Conservation (phyloP, 2,888 invertebrate species). For the Pasiphila rectangulata region DNA sequence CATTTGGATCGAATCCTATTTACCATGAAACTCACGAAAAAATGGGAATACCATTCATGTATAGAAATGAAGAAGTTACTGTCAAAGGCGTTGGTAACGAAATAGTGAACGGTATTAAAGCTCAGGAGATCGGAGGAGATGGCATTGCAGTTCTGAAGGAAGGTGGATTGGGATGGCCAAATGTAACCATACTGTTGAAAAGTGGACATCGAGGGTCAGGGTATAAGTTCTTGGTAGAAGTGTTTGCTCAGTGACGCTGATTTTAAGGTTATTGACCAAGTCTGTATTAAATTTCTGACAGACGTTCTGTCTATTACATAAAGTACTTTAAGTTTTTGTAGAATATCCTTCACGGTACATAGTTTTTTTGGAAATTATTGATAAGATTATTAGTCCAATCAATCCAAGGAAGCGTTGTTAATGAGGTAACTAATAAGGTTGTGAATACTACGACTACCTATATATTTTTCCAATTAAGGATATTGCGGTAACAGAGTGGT, state of each 20-base stretch:
- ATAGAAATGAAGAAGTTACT: constrained; percentile 31
- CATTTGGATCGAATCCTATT: constrained; percentile 29
- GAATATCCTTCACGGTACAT: too few species aligned
- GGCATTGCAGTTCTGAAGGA: constrained; percentile 35
- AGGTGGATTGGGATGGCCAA: constrained; percentile 39
- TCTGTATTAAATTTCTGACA: not conserved
- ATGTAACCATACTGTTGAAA: constrained; percentile 38
- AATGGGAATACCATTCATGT: constrained; percentile 28
- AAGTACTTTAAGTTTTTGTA: too few species aligned
- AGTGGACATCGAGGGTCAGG: constrained; percentile 34
- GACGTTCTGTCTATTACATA: too few species aligned
- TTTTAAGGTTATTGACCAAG: not conserved
- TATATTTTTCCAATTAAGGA: too few species aligned
- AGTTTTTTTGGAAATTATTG: too few species aligned
- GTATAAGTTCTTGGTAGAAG: constrained; percentile 41
- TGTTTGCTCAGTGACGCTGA: constrained; percentile 33
- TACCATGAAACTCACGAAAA: constrained; percentile 37
- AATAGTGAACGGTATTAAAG: constrained; percentile 32
- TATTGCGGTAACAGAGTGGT: too few species aligned
- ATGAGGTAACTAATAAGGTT: too few species aligned
- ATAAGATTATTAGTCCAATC: too few species aligned
- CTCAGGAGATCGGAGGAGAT: constrained; percentile 38
- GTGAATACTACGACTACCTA: too few species aligned
- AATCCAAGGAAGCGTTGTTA: too few species aligned
- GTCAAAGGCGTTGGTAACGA: constrained; percentile 27